Percentiles rank a stretch among this genome's conserved stretches.
phyloP scores from a whole-genome alignment of 2,888 invertebrate genomes.

The Eupithecia exiguata region DNA sequence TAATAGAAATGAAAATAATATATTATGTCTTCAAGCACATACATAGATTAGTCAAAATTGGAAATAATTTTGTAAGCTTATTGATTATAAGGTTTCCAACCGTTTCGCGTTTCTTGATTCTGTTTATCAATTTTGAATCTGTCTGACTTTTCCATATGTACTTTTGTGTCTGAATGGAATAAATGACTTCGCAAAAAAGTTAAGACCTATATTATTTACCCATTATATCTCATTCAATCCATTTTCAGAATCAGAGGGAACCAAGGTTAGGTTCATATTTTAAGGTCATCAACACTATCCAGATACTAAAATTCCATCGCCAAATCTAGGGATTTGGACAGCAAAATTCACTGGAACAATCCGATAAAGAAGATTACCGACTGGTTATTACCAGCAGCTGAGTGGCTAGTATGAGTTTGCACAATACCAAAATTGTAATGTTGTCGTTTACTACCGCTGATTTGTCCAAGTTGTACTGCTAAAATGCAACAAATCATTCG shows the following conservation, averaged over 20 bases:
- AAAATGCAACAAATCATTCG: background rate
- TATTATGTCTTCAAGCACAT: too few species aligned
- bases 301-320: slow-evolving; percentile 39
- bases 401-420: background rate
- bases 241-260: background rate
- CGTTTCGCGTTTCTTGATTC: too few species aligned
- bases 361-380: background rate
- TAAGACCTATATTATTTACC: background rate
- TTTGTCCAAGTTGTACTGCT: background rate
- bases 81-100: too few species aligned
- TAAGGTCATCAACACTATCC: slow-evolving; percentile 28
- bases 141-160: too few species aligned
- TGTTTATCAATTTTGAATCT: too few species aligned
- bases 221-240: background rate
- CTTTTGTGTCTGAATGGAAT: too few species aligned
- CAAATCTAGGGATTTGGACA: slow-evolving; percentile 10
- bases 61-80: too few species aligned
- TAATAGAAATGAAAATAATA: too few species aligned
- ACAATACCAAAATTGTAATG: background rate
- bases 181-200: too few species aligned
- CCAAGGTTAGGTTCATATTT: background rate
- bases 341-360: background rate
- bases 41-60: too few species aligned
- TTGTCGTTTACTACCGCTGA: background rate
- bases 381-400: background rate